phyloP scores from a whole-genome alignment of 37 sponge, comb jelly and placozoan genomes.

The Oscarella lobularis region DNA sequence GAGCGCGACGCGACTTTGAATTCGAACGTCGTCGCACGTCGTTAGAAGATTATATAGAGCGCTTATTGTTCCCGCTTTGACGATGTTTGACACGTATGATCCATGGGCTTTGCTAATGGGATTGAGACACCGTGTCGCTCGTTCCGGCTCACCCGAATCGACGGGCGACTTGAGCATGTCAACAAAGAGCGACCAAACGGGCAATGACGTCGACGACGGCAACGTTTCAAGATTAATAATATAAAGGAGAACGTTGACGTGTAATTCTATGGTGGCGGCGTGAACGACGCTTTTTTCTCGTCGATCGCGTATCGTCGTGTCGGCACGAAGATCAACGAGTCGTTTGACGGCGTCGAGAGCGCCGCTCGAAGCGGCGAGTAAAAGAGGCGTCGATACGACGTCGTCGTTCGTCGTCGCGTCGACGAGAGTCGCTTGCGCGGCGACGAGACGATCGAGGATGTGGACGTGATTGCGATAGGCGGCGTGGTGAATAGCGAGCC shows the following conservation, averaged over 20 bases:
- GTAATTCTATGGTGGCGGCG: conserved; percentile 23
- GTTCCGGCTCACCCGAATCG: conserved; percentile 7
- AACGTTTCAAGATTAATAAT: conserved; percentile 20
- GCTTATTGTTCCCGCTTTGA: background rate
- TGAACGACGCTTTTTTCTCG: conserved; percentile 29
- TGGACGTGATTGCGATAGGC: conserved; percentile 57
- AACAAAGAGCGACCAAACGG: conserved; percentile 32
- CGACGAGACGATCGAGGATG: conserved; percentile 19
- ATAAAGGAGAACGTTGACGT: conserved; percentile 42
- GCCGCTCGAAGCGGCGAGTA: conserved; percentile 49
- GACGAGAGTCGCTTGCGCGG: conserved; percentile 10
- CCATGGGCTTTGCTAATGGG: conserved; percentile 21
- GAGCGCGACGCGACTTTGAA: background rate
- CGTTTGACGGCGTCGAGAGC: conserved; percentile 55
- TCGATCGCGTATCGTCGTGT: conserved; percentile 13
- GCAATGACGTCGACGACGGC: background rate
- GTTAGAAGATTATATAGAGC: background rate
- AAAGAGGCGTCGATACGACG: conserved; percentile 37
- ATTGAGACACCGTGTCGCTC: conserved; percentile 48
- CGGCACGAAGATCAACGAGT: conserved; percentile 44
- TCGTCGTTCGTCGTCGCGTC: conserved; percentile 21
- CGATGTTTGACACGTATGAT: background rate
- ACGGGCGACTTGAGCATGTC: conserved; percentile 45
- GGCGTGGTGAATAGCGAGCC: conserved; percentile 71
- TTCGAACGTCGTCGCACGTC: background rate